phyloP scores from a whole-genome alignment of 1,140 invertebrate genomes.

The Aphelenchoides besseyi region DNA sequence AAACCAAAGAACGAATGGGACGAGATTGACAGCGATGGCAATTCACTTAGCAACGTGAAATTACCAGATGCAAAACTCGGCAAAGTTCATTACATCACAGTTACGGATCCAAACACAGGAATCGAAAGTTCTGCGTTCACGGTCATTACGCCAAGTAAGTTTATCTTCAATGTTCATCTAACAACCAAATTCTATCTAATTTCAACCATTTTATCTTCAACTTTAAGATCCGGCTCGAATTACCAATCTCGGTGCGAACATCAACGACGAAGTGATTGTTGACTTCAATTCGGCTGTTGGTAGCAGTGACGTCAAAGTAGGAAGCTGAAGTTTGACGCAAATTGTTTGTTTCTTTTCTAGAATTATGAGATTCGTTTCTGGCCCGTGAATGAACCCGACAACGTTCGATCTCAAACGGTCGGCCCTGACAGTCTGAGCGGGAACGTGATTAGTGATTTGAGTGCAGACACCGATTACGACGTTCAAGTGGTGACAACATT shows the following conservation, averaged over 20 bases:
- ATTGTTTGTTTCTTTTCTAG: constrained; percentile 12
- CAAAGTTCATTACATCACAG: constrained; percentile 50
- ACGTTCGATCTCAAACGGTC: constrained; percentile 16
- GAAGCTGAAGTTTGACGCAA: not conserved
- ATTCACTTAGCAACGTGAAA: constrained; percentile 39
- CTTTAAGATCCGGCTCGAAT: constrained; percentile 49
- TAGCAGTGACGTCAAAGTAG: constrained; percentile 41
- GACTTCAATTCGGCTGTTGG: constrained; percentile 60
- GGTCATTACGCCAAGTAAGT: constrained; percentile 56
- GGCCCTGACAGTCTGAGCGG: constrained; percentile 17
- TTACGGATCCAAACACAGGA: constrained; percentile 58
- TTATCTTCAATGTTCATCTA: not conserved
- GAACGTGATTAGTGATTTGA: constrained; percentile 38
- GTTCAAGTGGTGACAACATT: constrained; percentile 53
- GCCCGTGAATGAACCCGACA: constrained; percentile 37
- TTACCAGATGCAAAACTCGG: constrained; percentile 51
- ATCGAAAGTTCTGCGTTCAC: constrained; percentile 50
- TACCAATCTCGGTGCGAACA: constrained; percentile 56
- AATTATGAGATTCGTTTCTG: constrained; percentile 42
- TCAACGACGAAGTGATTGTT: constrained; percentile 60
- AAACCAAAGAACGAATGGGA: constrained; percentile 51
- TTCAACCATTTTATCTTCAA: no score
- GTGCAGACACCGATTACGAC: constrained; percentile 54
- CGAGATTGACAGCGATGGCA: constrained; percentile 46
- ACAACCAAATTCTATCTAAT: not conserved